A percentile compares a stretch with the other conserved stretches of the same genome.
Evolutionary conservation across 2,888 invertebrate genomes (phyloP).

Genomic region (Cataglyphis albicans): DNA sequence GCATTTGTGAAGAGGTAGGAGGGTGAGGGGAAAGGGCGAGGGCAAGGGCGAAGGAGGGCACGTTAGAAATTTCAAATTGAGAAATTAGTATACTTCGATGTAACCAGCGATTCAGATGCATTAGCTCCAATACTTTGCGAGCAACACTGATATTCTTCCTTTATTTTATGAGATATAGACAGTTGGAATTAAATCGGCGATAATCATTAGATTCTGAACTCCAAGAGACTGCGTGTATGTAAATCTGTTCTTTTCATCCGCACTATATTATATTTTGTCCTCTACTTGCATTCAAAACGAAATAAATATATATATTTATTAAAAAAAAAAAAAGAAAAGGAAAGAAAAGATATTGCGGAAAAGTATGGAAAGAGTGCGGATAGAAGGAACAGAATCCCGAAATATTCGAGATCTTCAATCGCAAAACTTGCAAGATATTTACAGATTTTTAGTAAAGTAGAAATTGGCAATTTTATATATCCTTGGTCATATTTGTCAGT

Average conservation of each 20-base stretch:
- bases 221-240: neutral
- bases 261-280: neutral
- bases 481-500: constrained; percentile 37
- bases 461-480: constrained; percentile 36
- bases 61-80: constrained; percentile 13
- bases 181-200: neutral
- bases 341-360: neutral
- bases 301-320: constrained; percentile 18
- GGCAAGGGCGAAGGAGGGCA: neutral
- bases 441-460: constrained; percentile 33
- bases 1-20: constrained; percentile 19
- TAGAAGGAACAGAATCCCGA: constrained; percentile 2
- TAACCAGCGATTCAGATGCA: neutral
- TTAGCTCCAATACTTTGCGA: constrained; percentile 42
- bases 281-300: neutral
- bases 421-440: constrained; percentile 14
- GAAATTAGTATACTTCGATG: neutral
- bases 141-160: constrained; percentile 3
- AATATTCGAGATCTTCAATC: constrained; percentile 13
- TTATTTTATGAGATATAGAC: neutral
- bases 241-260: constrained; percentile 20
- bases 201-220: neutral
- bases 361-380: neutral
- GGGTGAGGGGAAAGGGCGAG: neutral
- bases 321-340: too few species aligned